These are phyloP conservation scores for Apis laboriosa DNA, from an alignment of 1,140 invertebrate genomes.

Conservation along the genomic window DNA sequence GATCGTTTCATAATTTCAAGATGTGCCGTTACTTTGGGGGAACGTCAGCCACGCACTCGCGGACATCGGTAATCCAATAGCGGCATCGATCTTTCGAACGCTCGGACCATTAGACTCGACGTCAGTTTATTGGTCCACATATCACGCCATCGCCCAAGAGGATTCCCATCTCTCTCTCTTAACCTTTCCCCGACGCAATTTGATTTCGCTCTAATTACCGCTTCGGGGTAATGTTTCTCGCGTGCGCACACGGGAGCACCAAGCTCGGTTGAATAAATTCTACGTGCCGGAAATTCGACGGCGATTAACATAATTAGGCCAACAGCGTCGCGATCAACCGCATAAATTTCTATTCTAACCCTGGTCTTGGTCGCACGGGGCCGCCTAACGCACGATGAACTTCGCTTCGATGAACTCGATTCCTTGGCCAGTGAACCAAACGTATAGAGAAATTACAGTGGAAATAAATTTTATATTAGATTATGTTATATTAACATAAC, in stretches of 20 bases:
- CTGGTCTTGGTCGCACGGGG: not conserved
- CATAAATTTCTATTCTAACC: constrained; percentile 18
- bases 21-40: constrained; percentile 30
- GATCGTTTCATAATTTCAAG: not conserved
- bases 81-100: constrained; percentile 74
- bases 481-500: too few species aligned
- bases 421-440: not conserved
- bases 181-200: constrained; percentile 52
- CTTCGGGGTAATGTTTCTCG: constrained; percentile 35
- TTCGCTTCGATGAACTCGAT: constrained; percentile 1
- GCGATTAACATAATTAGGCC: constrained; percentile 51
- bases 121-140: constrained; percentile 79
- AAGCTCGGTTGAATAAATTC: constrained; percentile 17
- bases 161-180: constrained; percentile 58
- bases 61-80: constrained; percentile 71
- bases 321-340: constrained; percentile 22
- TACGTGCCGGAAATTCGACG: constrained; percentile 39
- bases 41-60: constrained; percentile 36
- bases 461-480: too few species aligned
- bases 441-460: too few species aligned
- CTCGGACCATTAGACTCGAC: constrained; percentile 76
- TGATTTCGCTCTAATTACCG: constrained; percentile 66
- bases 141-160: constrained; percentile 72
- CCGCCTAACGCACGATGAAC: not conserved
- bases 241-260: constrained; percentile 11